Evolutionary conservation across 2,888 invertebrate species (phyloP).

Genomic region (Ptycholaimellus sp.): DNA sequence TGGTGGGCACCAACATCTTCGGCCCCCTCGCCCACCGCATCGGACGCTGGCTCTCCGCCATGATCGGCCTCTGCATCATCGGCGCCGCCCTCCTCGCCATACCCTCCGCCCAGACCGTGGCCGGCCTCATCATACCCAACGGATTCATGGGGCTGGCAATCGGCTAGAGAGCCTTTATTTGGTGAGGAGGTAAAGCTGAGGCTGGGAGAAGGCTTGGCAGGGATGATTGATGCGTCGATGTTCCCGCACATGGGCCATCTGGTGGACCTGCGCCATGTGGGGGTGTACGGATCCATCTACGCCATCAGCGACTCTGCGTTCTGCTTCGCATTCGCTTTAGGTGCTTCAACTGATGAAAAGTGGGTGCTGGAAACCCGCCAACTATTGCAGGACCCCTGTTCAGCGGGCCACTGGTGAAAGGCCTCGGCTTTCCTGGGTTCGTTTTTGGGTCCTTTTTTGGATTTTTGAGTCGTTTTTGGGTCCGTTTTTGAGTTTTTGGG

Average conservation of each 20-base stretch:
- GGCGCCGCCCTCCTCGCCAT: conserved; percentile 71
- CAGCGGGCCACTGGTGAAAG: conserved; percentile 73
- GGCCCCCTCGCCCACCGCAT: conserved; percentile 82
- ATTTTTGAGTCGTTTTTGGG: too few species aligned
- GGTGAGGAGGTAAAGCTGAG: not conserved
- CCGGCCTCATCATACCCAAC: conserved; percentile 73
- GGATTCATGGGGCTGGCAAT: conserved; percentile 89
- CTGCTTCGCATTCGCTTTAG: conserved; percentile 81
- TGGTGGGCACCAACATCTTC: conserved; percentile 80
- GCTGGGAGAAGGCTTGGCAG: conserved; percentile 18
- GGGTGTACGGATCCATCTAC: conserved; percentile 88
- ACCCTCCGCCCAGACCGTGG: conserved; percentile 62
- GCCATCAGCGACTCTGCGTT: conserved; percentile 93
- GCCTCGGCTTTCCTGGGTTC: conserved; percentile 73
- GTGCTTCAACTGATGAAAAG: conserved; percentile 31
- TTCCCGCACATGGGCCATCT: conserved; percentile 91
- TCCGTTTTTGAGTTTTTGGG: too few species aligned
- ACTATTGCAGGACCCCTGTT: conserved; percentile 50
- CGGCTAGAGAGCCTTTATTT: conserved; percentile 33
- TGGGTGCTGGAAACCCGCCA: conserved; percentile 10
- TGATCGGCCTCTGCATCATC: conserved; percentile 68
- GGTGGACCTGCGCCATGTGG: conserved; percentile 78
- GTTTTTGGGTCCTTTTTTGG: conserved; percentile 55
- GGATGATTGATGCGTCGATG: conserved; percentile 96
- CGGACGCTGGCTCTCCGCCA: conserved; percentile 76